Base-by-base conservation (phyloP, 37 sponge, comb jelly and placozoan genomes). In the Agelas oroides region DNA sequence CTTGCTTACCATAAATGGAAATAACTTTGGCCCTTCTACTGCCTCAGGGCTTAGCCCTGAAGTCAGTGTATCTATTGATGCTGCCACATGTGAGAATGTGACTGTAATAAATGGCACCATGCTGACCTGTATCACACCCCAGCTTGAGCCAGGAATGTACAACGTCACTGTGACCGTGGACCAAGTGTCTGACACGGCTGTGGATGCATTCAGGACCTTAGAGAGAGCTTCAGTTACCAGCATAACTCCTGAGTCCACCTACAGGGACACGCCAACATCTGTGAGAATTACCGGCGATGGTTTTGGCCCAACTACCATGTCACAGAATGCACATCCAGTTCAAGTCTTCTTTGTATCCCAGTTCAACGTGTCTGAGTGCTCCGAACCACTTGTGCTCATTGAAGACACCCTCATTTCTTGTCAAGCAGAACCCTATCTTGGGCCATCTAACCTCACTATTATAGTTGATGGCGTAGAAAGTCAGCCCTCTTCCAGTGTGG, bases 11-110 rank as follows among this genome's bases (percentile, higher is more conserved):
- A 46, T 96, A 0, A 84, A 31, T 79, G 97, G 97, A 1, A 46
- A 80, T 15, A 87, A 96, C 76, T 96, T 94, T 84, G 97, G 97
- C 53, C 97, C 94, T 61, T 82, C 96, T 0, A 81, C 86, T n/a
- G 64, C 41, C 11, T 91, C 89, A 13, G 82, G 32, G 17, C 73
- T 75, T 52, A 94, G 97, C 0, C 97, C 97, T 39, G 82, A 30
- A 36, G 92, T 96, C 17, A 58, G 53, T 11, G 97, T 96, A 24
- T 31, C 59, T 25, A 86, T 96, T 55, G 89, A 90, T 28, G 62
- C 81, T 17, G n/a, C 18, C 32, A 31, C 75, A 40, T 96, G 97
- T 70, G 53, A 64, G 1, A 94, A 91, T 86, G 87, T 94, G 14
- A 87, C 87, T 28, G 90, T 92, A 23, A 8, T 84, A 32, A 86